Conservation (phyloP, 37 sponge, comb jelly and placozoan species). For the Crambe crambe region DNA sequence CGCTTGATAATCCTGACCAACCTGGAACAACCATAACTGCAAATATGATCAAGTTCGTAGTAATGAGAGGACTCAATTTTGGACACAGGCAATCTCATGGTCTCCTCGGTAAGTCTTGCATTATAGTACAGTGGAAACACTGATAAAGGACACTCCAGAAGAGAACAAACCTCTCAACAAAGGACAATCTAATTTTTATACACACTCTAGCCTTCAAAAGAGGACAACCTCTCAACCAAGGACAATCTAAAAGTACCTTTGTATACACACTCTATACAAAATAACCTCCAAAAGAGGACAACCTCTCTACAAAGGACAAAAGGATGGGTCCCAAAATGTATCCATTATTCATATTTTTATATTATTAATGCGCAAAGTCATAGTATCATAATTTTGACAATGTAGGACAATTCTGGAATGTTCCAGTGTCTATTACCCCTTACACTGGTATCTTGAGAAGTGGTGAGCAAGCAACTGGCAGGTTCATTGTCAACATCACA, state of each 20-base stretch:
- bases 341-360: background rate
- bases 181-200: no score
- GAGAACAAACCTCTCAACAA: no score
- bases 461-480: background rate
- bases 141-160: no score
- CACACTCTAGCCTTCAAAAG: no score
- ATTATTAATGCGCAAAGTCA: background rate
- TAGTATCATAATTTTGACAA: background rate
- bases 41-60: conserved; percentile 46
- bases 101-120: conserved; percentile 51
- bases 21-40: background rate
- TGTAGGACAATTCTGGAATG: conserved; percentile 86
- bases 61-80: conserved; percentile 66
- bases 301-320: no score
- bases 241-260: no score
- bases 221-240: no score
- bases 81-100: conserved; percentile 67
- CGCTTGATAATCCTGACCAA: background rate
- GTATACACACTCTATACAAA: no score
- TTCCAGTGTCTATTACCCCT: conserved; percentile 40
- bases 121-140: no score
- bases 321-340: no score
- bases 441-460: conserved; percentile 15
- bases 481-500: conserved; percentile 21
- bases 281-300: no score